These are phyloP conservation scores for Thymelicus lineola DNA, from an alignment of 2,888 invertebrate species.

Conservation along the genomic window DNA sequence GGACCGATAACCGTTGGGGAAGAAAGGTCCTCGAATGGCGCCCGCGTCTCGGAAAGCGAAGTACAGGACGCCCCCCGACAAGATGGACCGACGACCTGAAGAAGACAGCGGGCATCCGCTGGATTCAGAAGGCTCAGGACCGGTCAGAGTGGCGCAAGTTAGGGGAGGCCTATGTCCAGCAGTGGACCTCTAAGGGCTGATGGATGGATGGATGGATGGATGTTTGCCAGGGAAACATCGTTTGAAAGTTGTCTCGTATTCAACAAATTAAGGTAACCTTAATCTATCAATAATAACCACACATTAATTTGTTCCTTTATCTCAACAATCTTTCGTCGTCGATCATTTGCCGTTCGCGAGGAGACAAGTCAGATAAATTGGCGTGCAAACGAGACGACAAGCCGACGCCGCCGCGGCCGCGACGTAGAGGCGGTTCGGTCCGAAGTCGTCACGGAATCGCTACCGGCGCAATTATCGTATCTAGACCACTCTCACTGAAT, in stretches of 20 bases:
- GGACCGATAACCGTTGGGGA: too few relatives aligned
- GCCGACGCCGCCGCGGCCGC: slow-evolving; percentile 34
- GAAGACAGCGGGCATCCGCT: too few relatives aligned
- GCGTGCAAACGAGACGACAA: slow-evolving; percentile 42
- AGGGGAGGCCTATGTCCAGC: too few relatives aligned
- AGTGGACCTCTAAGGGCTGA: too few relatives aligned
- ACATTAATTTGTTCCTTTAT: slow-evolving; percentile 7
- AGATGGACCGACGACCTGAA: too few relatives aligned
- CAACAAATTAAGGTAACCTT: background rate
- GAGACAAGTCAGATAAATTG: slow-evolving; percentile 31
- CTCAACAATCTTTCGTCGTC: slow-evolving; percentile 18
- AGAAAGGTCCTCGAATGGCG: too few relatives aligned
- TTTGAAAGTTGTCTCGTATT: background rate
- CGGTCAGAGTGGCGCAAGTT: too few relatives aligned
- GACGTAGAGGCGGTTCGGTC: slow-evolving; percentile 53
- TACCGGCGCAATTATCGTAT: slow-evolving; percentile 81
- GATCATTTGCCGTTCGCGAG: slow-evolving; percentile 4
- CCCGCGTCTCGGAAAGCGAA: too few relatives aligned
- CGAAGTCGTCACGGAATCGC: slow-evolving; percentile 70
- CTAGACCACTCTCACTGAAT: slow-evolving; percentile 84
- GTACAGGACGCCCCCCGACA: too few relatives aligned
- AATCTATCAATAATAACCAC: slow-evolving; percentile 2
- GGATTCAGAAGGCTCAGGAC: too few relatives aligned
- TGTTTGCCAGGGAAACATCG: background rate
- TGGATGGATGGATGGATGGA: too few relatives aligned